Percentiles rank a stretch among this genome's conserved stretches.
phyloP scores from a whole-genome alignment of 2,888 invertebrate species.

The Agrotis exclamationis region DNA sequence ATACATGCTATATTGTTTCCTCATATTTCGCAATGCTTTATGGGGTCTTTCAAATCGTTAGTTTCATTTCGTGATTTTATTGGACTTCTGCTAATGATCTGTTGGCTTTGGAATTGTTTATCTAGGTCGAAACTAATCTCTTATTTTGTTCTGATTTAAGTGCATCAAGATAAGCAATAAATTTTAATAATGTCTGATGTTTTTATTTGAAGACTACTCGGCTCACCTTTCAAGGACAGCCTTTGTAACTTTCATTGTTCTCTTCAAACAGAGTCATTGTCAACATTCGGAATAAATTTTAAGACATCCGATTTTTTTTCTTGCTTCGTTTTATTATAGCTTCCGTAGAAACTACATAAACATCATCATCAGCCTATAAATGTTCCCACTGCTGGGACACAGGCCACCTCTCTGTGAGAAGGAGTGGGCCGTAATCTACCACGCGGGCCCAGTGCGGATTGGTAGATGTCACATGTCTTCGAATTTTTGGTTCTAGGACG shows the following conservation, averaged over 20 bases:
- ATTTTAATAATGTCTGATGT: background rate
- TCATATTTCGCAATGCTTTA: slow-evolving; percentile 36
- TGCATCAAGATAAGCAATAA: slow-evolving; percentile 10
- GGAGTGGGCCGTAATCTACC: too few relatives aligned
- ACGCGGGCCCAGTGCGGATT: too few relatives aligned
- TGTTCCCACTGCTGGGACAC: too few relatives aligned
- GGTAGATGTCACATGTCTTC: too few relatives aligned
- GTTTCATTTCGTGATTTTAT: slow-evolving; percentile 8
- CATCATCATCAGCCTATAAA: too few relatives aligned
- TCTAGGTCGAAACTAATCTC: slow-evolving; percentile 8
- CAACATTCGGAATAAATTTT: background rate
- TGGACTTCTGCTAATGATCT: background rate
- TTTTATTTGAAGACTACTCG: slow-evolving; percentile 6
- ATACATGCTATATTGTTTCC: slow-evolving; percentile 27
- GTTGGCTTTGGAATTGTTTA: background rate
- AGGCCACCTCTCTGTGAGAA: too few relatives aligned
- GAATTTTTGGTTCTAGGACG: too few relatives aligned
- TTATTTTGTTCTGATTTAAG: background rate
- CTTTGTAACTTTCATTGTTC: background rate
- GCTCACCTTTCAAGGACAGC: background rate
- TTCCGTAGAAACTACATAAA: background rate
- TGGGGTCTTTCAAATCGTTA: background rate
- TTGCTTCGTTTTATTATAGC: background rate
- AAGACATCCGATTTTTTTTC: background rate
- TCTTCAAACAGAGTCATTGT: background rate